Base-by-base conservation (phyloP, 1,140 invertebrate species). In the Acyrthosiphon pisum region DNA sequence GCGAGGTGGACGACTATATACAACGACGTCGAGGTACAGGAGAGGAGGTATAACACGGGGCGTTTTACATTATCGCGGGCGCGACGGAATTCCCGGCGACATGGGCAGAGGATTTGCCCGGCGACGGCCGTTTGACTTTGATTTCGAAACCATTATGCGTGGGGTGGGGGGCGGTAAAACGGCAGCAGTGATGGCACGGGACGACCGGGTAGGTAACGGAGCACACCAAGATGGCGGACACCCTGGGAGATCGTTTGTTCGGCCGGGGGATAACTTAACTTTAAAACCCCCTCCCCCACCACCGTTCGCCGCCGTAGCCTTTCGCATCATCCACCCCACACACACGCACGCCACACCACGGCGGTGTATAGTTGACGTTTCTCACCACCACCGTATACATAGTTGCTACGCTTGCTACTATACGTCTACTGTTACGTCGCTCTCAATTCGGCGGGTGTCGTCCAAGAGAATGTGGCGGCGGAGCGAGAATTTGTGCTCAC, bases 81-180 rank as follows among this genome's bases (percentile, higher is more conserved):
- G 81, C 68, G 91, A 53, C 48, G 91, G 46, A 84, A 93, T 84
- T 84, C 91, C 68, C 91, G 81, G 81, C 91, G 48, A 84, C 46
- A 37, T 26, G 81, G 48, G 35, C 81, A 86, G 91, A 93, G 91
- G 91, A 93, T 93, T 93, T 93, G 76, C 81, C 81, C 91, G 37
- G 81, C 91, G 76, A 92, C 91, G 91, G 81, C 91, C 91, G 91
- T 93, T 93, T 86, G 91, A 93, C 91, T 93, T 93, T 93, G 91
- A 93, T 93, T 93, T 86, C 91, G 91, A 92, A 84, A 92, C 91
- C 91, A 92, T 83, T 83, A 48, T 37, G 48, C 90, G n/a, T 30
- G 44, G 53, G 48, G 11, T 9, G 50, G 86, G 30, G 26, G 41
- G 41, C 1, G 37, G 87, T 35, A 87, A 53, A 76, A 56, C 26